A percentile compares a stretch with the other conserved stretches of the same genome.
These are phyloP conservation scores for Danio albolineatus DNA, from an alignment of 2,797 vertebrate genomes.

Conservation along the genomic window DNA sequence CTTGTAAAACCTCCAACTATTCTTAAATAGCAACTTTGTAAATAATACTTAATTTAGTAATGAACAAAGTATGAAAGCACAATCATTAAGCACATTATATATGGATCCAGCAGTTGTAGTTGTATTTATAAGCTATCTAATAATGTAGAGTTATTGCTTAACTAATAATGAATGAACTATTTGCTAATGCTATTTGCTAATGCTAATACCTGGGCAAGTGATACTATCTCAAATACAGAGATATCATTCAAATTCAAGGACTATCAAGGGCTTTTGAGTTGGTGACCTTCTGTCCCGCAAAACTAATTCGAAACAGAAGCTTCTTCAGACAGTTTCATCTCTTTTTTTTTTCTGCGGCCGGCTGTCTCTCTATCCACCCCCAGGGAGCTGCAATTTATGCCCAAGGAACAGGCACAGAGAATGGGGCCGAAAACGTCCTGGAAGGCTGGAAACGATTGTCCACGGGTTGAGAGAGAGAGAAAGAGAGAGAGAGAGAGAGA, in stretches of 20 bases:
- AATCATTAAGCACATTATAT: too few species aligned
- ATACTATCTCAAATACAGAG: slow-evolving; percentile 11
- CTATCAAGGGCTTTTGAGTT: slow-evolving; percentile 4
- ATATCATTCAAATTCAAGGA: slow-evolving; percentile 20
- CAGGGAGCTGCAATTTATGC: slow-evolving; percentile 77
- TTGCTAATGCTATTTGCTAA: too few species aligned
- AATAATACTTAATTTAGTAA: too few species aligned
- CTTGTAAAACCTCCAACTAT: too few species aligned
- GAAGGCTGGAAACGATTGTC: slow-evolving; percentile 75
- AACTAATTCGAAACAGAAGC: slow-evolving; percentile 77
- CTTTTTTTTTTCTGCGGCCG: slow-evolving; percentile 47
- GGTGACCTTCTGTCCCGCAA: slow-evolving; percentile 72
- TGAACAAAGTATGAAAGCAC: too few species aligned
- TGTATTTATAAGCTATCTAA: too few species aligned
- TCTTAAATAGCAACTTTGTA: too few species aligned
- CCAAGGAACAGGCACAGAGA: slow-evolving; percentile 64
- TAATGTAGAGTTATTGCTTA: too few species aligned
- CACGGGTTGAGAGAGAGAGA: slow-evolving; percentile 68
- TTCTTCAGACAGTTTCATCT: slow-evolving; percentile 76
- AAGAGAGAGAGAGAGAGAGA: slow-evolving; percentile 41
- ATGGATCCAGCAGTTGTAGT: too few species aligned
- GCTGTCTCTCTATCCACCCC: slow-evolving; percentile 67
- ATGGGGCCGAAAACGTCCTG: slow-evolving; percentile 52
- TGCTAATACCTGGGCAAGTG: background rate
- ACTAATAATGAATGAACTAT: too few species aligned